phyloP scores from a whole-genome alignment of 1,140 invertebrate species.

The Mylabris phalerata region DNA sequence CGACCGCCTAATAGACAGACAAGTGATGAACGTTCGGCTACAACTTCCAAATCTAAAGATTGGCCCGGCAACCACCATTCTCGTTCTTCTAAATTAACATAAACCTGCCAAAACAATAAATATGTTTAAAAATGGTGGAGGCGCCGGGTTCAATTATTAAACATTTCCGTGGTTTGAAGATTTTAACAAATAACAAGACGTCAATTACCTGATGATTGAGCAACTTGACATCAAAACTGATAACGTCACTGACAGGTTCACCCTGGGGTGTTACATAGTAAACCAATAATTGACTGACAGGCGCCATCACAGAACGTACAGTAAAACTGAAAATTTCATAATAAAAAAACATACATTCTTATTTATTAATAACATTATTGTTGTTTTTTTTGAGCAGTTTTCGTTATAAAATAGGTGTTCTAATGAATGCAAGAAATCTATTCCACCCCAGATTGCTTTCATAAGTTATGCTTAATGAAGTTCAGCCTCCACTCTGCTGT shows the following conservation, averaged over 20 bases:
- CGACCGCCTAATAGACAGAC: slow-evolving; percentile 52
- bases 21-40: slow-evolving; percentile 48
- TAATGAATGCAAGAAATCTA: too few species aligned
- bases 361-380: too few species aligned
- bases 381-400: too few species aligned
- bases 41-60: slow-evolving; percentile 46
- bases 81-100: slow-evolving; percentile 48
- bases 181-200: background rate
- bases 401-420: too few species aligned
- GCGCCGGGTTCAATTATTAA: too few species aligned
- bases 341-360: slow-evolving; percentile 16
- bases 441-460: slow-evolving; percentile 9
- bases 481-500: slow-evolving; percentile 16
- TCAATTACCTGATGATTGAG: slow-evolving; percentile 51
- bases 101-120: slow-evolving; percentile 39
- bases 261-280: slow-evolving; percentile 69
- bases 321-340: slow-evolving; percentile 46
- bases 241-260: slow-evolving; percentile 63
- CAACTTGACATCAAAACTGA: slow-evolving; percentile 54
- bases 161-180: too few species aligned
- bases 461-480: slow-evolving; percentile 20
- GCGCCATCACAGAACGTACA: slow-evolving; percentile 64
- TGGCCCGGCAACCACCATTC: slow-evolving; percentile 52
- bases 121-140: background rate
- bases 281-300: slow-evolving; percentile 63